phyloP scores from a whole-genome alignment of 2,888 invertebrate species.

The Nomada lathburiana region DNA sequence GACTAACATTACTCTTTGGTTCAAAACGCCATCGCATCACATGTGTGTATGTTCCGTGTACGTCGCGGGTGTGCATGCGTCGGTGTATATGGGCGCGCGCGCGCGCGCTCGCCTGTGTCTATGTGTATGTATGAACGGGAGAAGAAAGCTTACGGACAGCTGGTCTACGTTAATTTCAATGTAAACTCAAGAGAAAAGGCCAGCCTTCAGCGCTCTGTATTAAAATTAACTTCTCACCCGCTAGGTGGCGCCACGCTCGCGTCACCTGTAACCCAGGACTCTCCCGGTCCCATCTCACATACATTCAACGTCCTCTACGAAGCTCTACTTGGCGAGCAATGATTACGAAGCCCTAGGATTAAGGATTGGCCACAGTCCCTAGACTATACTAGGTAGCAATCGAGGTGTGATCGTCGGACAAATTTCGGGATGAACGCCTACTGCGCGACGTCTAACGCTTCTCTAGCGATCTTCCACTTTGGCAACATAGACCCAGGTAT shows the following conservation, averaged over 20 bases:
- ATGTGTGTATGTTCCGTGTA: slow-evolving; percentile 14
- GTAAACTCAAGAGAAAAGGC: slow-evolving; percentile 75
- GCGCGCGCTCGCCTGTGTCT: slow-evolving; percentile 23
- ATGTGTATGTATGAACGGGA: slow-evolving; percentile 38
- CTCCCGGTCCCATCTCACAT: no score
- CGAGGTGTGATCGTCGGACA: no score
- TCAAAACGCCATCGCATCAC: slow-evolving; percentile 77
- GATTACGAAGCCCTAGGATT: slow-evolving; percentile 70
- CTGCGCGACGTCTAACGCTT: no score
- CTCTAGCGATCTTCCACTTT: no score
- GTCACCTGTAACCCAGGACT: not conserved
- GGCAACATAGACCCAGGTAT: no score
- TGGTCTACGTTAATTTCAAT: slow-evolving; percentile 75
- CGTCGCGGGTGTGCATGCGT: slow-evolving; percentile 14
- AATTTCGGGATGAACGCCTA: no score
- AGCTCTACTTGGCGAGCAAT: slow-evolving; percentile 66
- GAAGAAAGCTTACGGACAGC: slow-evolving; percentile 60
- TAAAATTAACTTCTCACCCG: slow-evolving; percentile 73
- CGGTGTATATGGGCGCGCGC: slow-evolving; percentile 16
- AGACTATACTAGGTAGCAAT: slow-evolving; percentile 33
- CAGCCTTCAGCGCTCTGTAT: slow-evolving; percentile 78
- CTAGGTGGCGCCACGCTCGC: slow-evolving; percentile 17
- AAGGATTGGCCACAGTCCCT: slow-evolving; percentile 58
- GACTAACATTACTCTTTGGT: slow-evolving; percentile 82
- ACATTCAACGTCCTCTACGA: slow-evolving; percentile 47